phyloP scores from a whole-genome alignment of 1,140 invertebrate species.

The Pectinophora gossypiella region DNA sequence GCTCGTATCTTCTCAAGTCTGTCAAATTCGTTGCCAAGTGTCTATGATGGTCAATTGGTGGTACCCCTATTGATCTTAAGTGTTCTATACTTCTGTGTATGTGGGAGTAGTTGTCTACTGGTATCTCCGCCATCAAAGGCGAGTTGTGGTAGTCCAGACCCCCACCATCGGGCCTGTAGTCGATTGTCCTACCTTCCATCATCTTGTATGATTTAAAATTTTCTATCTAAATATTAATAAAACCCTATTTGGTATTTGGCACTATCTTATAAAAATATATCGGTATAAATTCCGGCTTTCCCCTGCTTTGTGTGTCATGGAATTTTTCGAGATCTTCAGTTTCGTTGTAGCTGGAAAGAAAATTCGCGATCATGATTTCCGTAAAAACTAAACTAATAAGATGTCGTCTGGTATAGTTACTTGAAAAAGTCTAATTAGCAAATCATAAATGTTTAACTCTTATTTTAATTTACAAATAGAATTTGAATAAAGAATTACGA shows the following conservation, averaged over 20 bases:
- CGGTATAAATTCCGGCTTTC: slow-evolving; percentile 38
- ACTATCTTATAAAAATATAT: slow-evolving; percentile 69
- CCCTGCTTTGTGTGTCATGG: slow-evolving; percentile 58
- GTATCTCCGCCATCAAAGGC: slow-evolving; percentile 78
- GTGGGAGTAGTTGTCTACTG: slow-evolving; percentile 78
- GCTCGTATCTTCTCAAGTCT: slow-evolving; percentile 72
- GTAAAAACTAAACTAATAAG: background rate
- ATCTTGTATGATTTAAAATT: slow-evolving; percentile 52
- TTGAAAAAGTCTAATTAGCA: background rate
- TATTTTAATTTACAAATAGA: no score
- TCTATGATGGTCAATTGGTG: slow-evolving; percentile 71
- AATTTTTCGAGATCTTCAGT: slow-evolving; percentile 64
- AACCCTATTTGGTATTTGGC: slow-evolving; percentile 60
- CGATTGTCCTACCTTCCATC: slow-evolving; percentile 79
- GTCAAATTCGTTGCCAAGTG: slow-evolving; percentile 67
- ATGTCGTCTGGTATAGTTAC: background rate
- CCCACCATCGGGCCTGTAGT: slow-evolving; percentile 74
- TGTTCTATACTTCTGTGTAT: slow-evolving; percentile 82
- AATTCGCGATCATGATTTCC: background rate
- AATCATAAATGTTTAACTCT: no score
- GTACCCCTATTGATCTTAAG: slow-evolving; percentile 77
- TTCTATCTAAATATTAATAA: slow-evolving; percentile 63
- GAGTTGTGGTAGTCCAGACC: slow-evolving; percentile 78
- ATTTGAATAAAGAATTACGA: background rate
- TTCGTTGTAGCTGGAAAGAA: background rate